These are phyloP conservation scores for Chanos chanos DNA, from an alignment of 2,797 vertebrate genomes.

Conservation along the genomic window DNA sequence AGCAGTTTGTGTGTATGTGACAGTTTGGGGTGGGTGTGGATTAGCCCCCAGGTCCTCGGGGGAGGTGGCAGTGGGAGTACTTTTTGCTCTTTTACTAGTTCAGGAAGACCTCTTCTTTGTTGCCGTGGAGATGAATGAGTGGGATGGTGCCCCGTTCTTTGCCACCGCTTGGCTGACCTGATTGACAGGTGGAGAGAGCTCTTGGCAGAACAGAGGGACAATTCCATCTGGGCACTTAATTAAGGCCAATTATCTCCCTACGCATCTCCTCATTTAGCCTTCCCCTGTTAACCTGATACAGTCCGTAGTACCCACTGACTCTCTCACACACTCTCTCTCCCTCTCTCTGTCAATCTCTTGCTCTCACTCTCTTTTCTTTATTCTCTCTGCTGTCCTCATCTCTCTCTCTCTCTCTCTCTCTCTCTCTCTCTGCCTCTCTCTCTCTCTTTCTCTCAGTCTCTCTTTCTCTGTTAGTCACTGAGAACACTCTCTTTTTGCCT, in stretches of 20 bases:
- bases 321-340: neutral
- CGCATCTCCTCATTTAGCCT: conserved; percentile 36
- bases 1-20: no score
- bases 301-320: conserved; percentile 17
- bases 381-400: no score
- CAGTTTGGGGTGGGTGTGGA: no score
- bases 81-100: conserved; percentile 20
- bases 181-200: conserved; percentile 33
- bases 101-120: conserved; percentile 35
- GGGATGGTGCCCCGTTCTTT: conserved; percentile 10
- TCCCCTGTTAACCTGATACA: conserved; percentile 32
- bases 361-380: no score
- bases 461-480: no score
- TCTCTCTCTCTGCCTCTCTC: no score
- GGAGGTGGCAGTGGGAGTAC: no score
- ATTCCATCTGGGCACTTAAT: conserved; percentile 56
- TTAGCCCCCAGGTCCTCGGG: no score
- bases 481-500: no score
- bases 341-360: neutral
- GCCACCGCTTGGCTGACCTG: conserved; percentile 40
- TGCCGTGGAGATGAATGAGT: conserved; percentile 49
- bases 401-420: neutral
- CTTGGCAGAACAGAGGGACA: conserved; percentile 36
- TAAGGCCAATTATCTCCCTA: conserved; percentile 51
- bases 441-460: no score